Evolutionary conservation across 1,140 invertebrate genomes (phyloP).

Genomic region (Drosophila mojavensis): DNA sequence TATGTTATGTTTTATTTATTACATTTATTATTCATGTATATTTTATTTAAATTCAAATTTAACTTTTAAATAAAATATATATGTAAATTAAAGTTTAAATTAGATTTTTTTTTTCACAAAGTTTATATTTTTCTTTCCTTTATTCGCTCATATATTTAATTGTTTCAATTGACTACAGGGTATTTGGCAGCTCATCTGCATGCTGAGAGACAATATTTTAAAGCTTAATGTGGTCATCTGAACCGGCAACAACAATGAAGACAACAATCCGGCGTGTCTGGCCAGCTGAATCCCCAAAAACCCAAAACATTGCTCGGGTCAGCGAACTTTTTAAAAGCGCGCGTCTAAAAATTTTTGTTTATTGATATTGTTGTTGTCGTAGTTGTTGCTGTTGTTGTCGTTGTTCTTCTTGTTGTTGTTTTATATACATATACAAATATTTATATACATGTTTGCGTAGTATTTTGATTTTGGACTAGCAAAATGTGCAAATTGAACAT

Average conservation of each 20-base stretch:
- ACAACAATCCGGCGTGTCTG: constrained; percentile 58
- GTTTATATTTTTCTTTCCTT: too few species aligned
- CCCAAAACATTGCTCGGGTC: constrained; percentile 72
- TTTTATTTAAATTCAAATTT: too few species aligned
- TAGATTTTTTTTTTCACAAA: too few species aligned
- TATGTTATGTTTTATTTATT: too few species aligned
- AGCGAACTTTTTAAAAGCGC: constrained; percentile 67
- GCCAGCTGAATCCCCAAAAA: constrained; percentile 56
- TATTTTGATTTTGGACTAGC: constrained; percentile 52
- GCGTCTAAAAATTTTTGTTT: constrained; percentile 48
- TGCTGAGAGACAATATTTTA: constrained; percentile 7
- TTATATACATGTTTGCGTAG: constrained; percentile 58
- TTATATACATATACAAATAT: constrained; percentile 26
- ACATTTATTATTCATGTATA: too few species aligned
- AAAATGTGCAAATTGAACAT: constrained; percentile 68
- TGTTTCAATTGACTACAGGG: constrained; percentile 3
- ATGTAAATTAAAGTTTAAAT: too few species aligned
- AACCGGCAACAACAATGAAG: constrained; percentile 54
- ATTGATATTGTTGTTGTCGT: constrained; percentile 36
- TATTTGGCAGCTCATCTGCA: constrained; percentile 1
- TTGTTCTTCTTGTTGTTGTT: constrained; percentile 11
- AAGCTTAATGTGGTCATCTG: constrained; percentile 67
- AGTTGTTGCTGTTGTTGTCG: constrained; percentile 20
- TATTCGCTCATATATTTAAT: too few species aligned
- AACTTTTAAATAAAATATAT: too few species aligned